These are phyloP conservation scores for Iguana delicatissima DNA, from an alignment of 2,797 vertebrate genomes.

Conservation along the genomic window DNA sequence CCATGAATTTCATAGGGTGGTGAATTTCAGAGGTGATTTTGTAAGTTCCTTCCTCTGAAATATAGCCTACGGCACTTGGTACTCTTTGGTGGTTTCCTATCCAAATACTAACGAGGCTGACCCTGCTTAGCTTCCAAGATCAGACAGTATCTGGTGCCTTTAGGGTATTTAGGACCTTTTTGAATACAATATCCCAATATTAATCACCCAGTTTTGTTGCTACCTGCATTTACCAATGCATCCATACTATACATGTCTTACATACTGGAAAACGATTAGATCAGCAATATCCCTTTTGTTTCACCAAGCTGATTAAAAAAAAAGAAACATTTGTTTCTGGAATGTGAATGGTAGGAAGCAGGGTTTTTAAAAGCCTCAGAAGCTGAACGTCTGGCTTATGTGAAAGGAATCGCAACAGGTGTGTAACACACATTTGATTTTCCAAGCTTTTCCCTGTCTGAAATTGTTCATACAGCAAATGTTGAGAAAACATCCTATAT, in stretches of 20 bases:
- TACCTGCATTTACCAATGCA: neutral
- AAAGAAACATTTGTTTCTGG: neutral
- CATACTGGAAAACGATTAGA: neutral
- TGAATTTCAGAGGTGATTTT: too few species aligned
- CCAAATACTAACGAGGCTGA: too few species aligned
- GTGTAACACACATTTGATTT: neutral
- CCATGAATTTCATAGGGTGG: too few species aligned
- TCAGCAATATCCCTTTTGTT: neutral
- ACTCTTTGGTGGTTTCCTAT: too few species aligned
- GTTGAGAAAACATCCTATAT: neutral
- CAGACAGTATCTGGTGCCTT: too few species aligned
- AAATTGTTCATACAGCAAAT: neutral
- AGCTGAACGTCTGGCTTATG: neutral
- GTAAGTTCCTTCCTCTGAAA: too few species aligned
- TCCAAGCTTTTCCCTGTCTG: slow-evolving; percentile 1
- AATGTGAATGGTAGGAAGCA: neutral
- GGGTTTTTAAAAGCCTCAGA: neutral
- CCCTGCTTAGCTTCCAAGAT: too few species aligned
- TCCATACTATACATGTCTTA: neutral
- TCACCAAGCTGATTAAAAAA: neutral
- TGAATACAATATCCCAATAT: neutral
- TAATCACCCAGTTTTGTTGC: neutral
- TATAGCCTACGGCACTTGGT: too few species aligned
- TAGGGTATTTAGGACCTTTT: neutral
- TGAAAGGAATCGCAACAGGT: slow-evolving; percentile 14